Evolutionary conservation across 2,113 vertebrate genomes (phyloP).

Genomic region (Numenius arquata): DNA sequence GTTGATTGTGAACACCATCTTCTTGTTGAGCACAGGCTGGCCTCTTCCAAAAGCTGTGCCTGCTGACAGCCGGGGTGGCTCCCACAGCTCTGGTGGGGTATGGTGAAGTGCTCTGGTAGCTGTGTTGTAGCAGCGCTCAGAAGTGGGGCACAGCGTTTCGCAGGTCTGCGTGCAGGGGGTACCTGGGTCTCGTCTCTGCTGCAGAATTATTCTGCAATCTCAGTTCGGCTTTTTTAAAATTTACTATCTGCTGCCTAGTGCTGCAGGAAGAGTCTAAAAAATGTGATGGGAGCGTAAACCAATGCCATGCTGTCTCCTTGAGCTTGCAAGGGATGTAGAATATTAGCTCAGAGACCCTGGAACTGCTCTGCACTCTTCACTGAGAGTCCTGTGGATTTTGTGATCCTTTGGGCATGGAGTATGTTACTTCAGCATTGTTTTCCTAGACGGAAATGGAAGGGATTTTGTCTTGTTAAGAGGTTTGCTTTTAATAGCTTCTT

Average conservation of each 20-base stretch:
- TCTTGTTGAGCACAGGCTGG: neutral
- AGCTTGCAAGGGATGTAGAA: neutral
- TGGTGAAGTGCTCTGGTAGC: neutral
- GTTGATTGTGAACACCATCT: neutral
- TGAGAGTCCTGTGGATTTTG: neutral
- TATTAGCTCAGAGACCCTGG: neutral
- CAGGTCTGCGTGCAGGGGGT: fast-evolving
- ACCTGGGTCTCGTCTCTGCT: fast-evolving
- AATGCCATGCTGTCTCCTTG: neutral
- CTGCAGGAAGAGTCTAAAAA: neutral
- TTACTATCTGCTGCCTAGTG: neutral
- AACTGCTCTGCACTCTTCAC: neutral
- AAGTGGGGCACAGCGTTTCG: fast-evolving
- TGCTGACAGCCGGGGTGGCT: neutral
- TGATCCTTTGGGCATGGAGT: neutral
- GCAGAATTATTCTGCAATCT: neutral
- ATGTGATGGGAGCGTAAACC: neutral
- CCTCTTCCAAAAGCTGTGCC: neutral
- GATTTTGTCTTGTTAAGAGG: neutral
- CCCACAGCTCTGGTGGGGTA: neutral
- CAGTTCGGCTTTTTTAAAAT: neutral
- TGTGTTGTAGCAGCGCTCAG: neutral
- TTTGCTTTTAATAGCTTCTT: neutral
- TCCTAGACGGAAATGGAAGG: neutral
- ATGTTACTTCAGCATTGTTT: neutral